Percentiles rank a stretch among this genome's conserved stretches.
These are phyloP conservation scores for Sinella curviseta DNA, from an alignment of 1,140 invertebrate species.

Conservation along the genomic window DNA sequence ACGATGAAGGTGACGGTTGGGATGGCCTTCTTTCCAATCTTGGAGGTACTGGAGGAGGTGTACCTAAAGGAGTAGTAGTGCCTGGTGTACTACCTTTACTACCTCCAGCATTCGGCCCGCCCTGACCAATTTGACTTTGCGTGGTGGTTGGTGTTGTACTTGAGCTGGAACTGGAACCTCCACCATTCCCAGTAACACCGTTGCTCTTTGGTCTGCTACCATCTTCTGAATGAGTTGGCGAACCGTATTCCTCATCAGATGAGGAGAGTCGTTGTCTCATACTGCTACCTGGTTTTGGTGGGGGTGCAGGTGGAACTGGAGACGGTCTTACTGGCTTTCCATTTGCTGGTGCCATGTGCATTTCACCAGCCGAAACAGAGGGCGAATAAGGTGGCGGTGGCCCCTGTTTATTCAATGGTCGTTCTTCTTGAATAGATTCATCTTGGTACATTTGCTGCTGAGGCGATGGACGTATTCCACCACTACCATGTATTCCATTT, in stretches of 20 bases:
- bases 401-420: neutral
- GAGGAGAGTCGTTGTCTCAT: slow-evolving; percentile 21
- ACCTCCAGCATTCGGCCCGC: neutral
- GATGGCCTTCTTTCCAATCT: slow-evolving; percentile 46
- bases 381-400: neutral
- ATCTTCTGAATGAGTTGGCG: slow-evolving; percentile 2
- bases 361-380: neutral
- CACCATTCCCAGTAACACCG: slow-evolving; percentile 25
- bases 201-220: slow-evolving; percentile 25
- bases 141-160: slow-evolving; percentile 45
- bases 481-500: neutral
- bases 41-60: slow-evolving; percentile 48
- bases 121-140: slow-evolving; percentile 33
- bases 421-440: neutral
- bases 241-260: slow-evolving; percentile 31
- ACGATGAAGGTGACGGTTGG: slow-evolving; percentile 45
- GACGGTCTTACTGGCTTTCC: neutral
- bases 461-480: neutral
- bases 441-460: slow-evolving; percentile 13
- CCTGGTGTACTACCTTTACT: slow-evolving; percentile 46
- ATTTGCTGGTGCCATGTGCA: slow-evolving; percentile 1
- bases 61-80: slow-evolving; percentile 40
- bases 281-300: slow-evolving; percentile 41
- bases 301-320: slow-evolving; percentile 45
- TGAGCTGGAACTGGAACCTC: slow-evolving; percentile 33